A percentile compares a stretch with the other conserved stretches of the same genome.
Conservation (phyloP, 2,888 invertebrate genomes). For the Pollenia labialis region DNA sequence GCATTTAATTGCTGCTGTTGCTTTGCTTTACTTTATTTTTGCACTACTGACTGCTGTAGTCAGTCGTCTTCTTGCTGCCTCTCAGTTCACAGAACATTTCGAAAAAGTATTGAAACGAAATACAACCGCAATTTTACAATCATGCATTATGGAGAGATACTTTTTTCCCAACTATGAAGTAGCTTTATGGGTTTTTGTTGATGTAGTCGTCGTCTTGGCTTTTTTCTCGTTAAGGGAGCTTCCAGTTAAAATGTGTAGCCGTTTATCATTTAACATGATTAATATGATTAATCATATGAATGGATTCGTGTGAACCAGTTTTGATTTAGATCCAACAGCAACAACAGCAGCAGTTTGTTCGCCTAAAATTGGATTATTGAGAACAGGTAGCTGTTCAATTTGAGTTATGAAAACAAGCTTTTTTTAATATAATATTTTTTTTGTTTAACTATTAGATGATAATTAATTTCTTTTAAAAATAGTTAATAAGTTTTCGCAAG, state of each 20-base stretch:
- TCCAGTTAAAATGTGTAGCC: slow-evolving; percentile 52
- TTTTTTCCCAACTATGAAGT: slow-evolving; percentile 46
- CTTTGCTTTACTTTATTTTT: slow-evolving; percentile 13
- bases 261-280: slow-evolving; percentile 64
- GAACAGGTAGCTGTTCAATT: slow-evolving; percentile 15
- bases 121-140: slow-evolving; percentile 49
- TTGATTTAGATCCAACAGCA: not conserved
- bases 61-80: slow-evolving; percentile 27
- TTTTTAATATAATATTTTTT: too few species aligned
- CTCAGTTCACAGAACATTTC: slow-evolving; percentile 39
- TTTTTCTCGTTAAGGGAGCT: slow-evolving; percentile 48
- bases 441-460: not conserved
- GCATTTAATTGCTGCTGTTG: slow-evolving; percentile 63
- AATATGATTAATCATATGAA: slow-evolving; percentile 61
- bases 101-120: slow-evolving; percentile 22
- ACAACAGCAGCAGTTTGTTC: slow-evolving; percentile 17
- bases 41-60: slow-evolving; percentile 5
- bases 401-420: too few species aligned
- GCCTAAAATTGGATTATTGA: slow-evolving; percentile 8
- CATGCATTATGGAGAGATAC: slow-evolving; percentile 42
- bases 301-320: slow-evolving; percentile 66
- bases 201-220: slow-evolving; percentile 18
- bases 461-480: too few species aligned
- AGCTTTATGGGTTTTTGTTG: slow-evolving; percentile 46
- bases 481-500: too few species aligned